A percentile compares a stretch with the other conserved stretches of the same genome.
Evolutionary conservation across 1,140 invertebrate species (phyloP).

Genomic region (Adoxophyes honmai): DNA sequence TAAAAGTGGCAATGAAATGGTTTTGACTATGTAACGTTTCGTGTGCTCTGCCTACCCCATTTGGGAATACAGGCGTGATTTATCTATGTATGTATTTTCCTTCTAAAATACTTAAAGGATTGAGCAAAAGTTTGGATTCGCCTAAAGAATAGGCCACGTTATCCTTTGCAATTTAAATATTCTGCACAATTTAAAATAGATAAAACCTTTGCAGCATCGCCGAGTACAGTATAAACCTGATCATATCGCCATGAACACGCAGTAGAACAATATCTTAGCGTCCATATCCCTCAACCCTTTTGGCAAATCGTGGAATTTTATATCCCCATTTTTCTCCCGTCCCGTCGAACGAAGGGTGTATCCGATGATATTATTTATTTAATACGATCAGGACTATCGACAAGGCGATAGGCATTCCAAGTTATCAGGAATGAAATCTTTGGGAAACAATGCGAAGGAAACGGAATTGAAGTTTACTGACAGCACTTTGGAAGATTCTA

Average conservation of each 20-base stretch:
- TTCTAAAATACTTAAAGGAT: too few relatives aligned
- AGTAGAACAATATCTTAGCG: conserved; percentile 6
- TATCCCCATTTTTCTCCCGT: conserved; percentile 12
- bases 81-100: too few relatives aligned
- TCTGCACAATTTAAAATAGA: too few relatives aligned
- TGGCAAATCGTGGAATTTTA: conserved; percentile 14
- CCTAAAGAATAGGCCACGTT: too few relatives aligned
- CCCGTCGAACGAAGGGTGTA: background rate
- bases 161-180: too few relatives aligned
- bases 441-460: background rate
- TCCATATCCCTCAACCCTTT: conserved; percentile 9
- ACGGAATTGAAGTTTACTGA: background rate
- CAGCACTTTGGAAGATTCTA: too few relatives aligned
- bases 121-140: too few relatives aligned
- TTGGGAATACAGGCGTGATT: too few relatives aligned
- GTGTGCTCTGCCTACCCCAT: too few relatives aligned
- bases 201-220: background rate
- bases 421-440: background rate
- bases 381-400: conserved; percentile 13
- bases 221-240: background rate
- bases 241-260: background rate
- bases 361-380: conserved; percentile 15
- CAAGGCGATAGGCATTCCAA: background rate
- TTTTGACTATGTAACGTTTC: too few relatives aligned
- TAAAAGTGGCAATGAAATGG: too few relatives aligned